These are phyloP conservation scores for Elysia crispata DNA, from an alignment of 2,888 invertebrate genomes.

Conservation along the genomic window DNA sequence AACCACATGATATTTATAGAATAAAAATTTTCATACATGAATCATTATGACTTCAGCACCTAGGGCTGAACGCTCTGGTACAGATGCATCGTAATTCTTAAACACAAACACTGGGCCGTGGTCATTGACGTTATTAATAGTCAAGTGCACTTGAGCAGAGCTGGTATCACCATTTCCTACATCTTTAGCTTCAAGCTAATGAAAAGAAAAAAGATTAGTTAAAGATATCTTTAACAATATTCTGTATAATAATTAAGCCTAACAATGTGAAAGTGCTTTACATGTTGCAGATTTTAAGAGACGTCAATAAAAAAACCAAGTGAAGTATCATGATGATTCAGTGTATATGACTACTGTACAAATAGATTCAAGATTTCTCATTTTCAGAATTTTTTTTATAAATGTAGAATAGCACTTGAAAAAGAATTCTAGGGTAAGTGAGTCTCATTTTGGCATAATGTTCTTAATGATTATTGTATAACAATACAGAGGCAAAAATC, in stretches of 20 bases:
- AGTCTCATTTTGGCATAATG: too few species aligned
- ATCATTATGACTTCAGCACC: conserved; percentile 89
- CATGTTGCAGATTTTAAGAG: neutral
- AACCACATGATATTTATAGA: too few species aligned
- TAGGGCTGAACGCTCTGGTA: conserved; percentile 89
- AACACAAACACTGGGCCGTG: conserved; percentile 95
- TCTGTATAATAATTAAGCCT: neutral
- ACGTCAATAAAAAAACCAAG: neutral
- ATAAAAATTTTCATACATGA: conserved; percentile 42
- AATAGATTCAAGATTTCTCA: too few species aligned
- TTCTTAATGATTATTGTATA: too few species aligned
- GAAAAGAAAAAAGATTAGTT: neutral
- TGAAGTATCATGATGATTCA: too few species aligned
- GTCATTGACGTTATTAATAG: conserved; percentile 94
- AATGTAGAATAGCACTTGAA: too few species aligned
- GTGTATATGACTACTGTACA: too few species aligned
- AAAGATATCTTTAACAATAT: neutral
- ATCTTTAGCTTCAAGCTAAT: conserved; percentile 23
- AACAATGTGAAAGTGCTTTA: neutral
- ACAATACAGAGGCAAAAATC: too few species aligned
- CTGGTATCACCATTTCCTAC: neutral
- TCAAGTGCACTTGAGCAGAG: conserved; percentile 85
- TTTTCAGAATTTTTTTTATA: too few species aligned
- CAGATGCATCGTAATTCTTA: conserved; percentile 91
- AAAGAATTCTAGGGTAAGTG: too few species aligned